Base-by-base conservation (phyloP, 1,140 invertebrate genomes). In the Bombus difficillimus region DNA sequence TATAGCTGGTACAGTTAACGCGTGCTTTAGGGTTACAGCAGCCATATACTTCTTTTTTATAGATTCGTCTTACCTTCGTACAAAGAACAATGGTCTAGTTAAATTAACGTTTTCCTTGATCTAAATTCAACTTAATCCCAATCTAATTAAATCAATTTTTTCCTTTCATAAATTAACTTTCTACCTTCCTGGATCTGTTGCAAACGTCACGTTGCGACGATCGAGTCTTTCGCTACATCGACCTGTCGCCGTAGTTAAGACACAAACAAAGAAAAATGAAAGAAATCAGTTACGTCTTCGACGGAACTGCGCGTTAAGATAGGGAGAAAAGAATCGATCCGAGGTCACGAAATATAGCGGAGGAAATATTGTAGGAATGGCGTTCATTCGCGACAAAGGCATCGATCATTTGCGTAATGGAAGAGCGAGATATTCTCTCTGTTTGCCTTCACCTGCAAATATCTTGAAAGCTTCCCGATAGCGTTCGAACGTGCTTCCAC, bases 381-480 rank as follows among this genome's bases (percentile, higher is more conserved):
- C 47, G 47, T 32, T 73, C 34, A 32, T 81, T 81, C 66, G 79
- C 37, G 79, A 81, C 68, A 72, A 81, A 39, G 66, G 64, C 68
- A 81, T 81, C 53, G 69, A 81, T 74, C 80, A 73, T 73, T 81
- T 62, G 80, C 69, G 73, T 81, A 81, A 81, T 62, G 66, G 37
- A 62, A 39, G 47, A 81, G 39, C 53, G 80, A 81, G 69, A 73
- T 81, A 81, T 74, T 62, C 53, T n/a, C 59, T n/a, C 43, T 81
- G 79, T 81, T 81, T 81, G 69, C 80, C 37, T 73, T 43, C 47
- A 18, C 28, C 53, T 81, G 37, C 66, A 81, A 81, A 81, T 81
- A 81, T 81, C 80, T 81, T 74, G 80, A 81, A 81, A 81, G 53
- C 53, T 74, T 62, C 37, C 12, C 28, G 68, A 81, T 81, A 72